These are phyloP conservation scores for Kryptolebias marmoratus DNA, from an alignment of 2,113 vertebrate species.

Conservation along the genomic window DNA sequence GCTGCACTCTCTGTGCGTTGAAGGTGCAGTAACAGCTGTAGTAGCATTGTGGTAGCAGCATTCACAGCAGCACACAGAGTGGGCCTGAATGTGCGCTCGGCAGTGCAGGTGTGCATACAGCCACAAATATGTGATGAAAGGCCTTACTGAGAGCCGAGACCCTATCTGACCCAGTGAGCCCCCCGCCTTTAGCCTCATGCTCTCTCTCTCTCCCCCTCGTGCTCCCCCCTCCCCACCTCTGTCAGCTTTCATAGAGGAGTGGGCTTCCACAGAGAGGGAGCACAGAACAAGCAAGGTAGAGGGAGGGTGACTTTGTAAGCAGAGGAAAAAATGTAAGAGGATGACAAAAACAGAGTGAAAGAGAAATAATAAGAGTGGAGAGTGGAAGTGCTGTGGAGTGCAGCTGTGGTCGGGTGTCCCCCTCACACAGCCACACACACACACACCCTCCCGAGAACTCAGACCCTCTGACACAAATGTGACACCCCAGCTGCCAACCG, in stretches of 20 bases:
- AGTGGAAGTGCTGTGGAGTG: conserved; percentile 86
- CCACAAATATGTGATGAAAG: conserved; percentile 71
- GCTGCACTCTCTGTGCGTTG: neutral
- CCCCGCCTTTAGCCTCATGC: conserved; percentile 11
- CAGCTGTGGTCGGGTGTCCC: conserved; percentile 92
- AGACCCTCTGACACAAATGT: conserved; percentile 97
- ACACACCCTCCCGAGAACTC: conserved; percentile 64
- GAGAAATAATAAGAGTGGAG: conserved; percentile 74
- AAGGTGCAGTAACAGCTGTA: neutral
- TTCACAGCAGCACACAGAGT: conserved; percentile 23
- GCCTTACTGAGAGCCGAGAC: conserved; percentile 69
- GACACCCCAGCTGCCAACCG: conserved; percentile 97
- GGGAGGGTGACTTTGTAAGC: neutral
- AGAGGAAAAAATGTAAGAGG: conserved; percentile 1
- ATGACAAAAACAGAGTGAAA: conserved; percentile 13
- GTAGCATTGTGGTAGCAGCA: conserved; percentile 7
- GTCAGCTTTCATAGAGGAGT: conserved; percentile 41
- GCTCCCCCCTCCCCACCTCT: conserved; percentile 21
- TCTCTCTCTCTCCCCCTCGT: conserved; percentile 32
- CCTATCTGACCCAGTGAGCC: conserved; percentile 70
- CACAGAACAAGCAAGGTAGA: conserved; percentile 77
- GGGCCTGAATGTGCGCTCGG: conserved; percentile 39
- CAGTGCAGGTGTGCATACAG: conserved; percentile 70
- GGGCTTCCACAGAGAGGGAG: conserved; percentile 78
- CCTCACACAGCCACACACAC: conserved; percentile 77